Evolutionary conservation across 2,888 invertebrate species (phyloP), one percentile per base, ranked within the genome.

Genomic region (Leucophenga maculata): DNA sequence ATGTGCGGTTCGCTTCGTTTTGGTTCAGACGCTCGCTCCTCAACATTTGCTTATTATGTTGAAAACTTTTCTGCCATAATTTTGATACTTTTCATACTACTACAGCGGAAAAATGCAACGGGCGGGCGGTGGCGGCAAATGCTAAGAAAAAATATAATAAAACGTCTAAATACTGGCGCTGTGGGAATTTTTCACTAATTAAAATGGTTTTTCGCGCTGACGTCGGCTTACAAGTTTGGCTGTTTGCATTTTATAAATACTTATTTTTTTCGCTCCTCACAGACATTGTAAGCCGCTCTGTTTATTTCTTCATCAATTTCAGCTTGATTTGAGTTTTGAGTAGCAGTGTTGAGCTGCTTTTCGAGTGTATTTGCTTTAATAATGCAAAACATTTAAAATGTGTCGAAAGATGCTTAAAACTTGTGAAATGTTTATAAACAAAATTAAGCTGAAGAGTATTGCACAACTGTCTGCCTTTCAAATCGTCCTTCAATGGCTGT

Each of bases 11-110:
- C 64, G 69, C 70, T 71, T 60, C 65, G 59, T 57, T 39, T 67
- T 1, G 60, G 22, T 68, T 60, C 66, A 32, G 69, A 74, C 9
- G 39, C 8, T 39, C 50, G 16, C n/a, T 50, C 18, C 14, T 52
- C 84, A 72, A 78, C 81, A 76, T 79, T 84, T 81, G 81, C 80
- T 79, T 81, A 82, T 81, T 84, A 81, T 68, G 68, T 82, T 80
- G 74, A 73, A 79, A 76, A 74, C 80, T 80, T 84, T 81, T 83
- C 20, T 68, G 70, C 73, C 79, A 84, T 80, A 74, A 80, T 80
- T 80, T 80, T 77, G 50, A 71, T 74, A 73, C 69, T 71, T 62
- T 68, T 62, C 44, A 31, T 14, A 20, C n/a, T n/a, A n/a, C n/a
- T n/a, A n/a, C 55, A 3, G 55, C 39, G 26, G 26, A 6, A 18